Evolutionary conservation across 2,888 invertebrate species (phyloP), one percentile per base, ranked within the genome.

Genomic region (Cataglyphis altisquamis): DNA sequence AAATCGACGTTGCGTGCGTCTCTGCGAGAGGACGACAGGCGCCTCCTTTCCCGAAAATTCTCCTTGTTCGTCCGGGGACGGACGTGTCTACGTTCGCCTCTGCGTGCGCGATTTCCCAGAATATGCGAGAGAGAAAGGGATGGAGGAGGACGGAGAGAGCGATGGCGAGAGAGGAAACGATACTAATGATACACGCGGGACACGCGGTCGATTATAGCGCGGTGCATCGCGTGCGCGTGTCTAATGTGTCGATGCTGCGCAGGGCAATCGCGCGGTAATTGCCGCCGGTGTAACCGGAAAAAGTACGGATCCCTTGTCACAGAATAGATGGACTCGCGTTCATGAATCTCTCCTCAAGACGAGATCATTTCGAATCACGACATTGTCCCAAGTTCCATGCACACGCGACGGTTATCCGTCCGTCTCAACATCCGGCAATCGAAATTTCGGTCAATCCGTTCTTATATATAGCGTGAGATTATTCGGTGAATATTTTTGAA

Each of bases 161-260:
- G 15, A 52, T 6, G n/a, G 52, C 52, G 41, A 48, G 70, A 68
- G 32, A 36, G 32, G 21, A 72, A 48, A 73, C 74, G 86, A 86
- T 93, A n/a, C 73, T 80, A 92, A 92, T 93, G 91, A 94, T 92
- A 93, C 88, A 90, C 88, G 36, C 72, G 86, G 90, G 87, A 93
- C 88, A 90, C 88, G 36, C 72, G 86, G 90, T 88, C 92, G 90
- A 94, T 94, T 94, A 93, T 86, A 93, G 93, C 91, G 93, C 91
- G 91, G 92, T 90, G 90, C 87, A 87, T 94, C 92, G 94, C 94
- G 94, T 94, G 94, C 85, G 89, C 66, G 48, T 84, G 89, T 87
- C 86, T 89, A 91, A 91, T 91, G 90, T 93, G 91, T 93, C 92
- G 90, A 77, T 64, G 68, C 57, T 88, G 80, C 85, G 77, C 86